Percentiles rank a stretch among this genome's conserved stretches.
phyloP scores from a whole-genome alignment of 2,888 invertebrate genomes.

The Nipponacmea schrenckii region DNA sequence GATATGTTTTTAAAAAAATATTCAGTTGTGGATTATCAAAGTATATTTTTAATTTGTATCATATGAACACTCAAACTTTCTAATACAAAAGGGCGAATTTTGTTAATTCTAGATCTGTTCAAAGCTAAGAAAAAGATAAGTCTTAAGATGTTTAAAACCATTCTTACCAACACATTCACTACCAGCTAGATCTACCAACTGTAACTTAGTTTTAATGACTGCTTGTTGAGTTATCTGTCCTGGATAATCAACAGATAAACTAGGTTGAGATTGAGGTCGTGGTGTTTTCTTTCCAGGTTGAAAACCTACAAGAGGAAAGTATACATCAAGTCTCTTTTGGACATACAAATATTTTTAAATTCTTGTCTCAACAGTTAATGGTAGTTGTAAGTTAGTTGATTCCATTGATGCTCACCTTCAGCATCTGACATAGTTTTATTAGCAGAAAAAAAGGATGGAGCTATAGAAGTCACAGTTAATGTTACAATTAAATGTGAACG shows the following conservation, averaged over 20 bases:
- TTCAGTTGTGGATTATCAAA: too few relatives aligned
- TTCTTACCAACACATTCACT: constrained; percentile 64
- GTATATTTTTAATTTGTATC: too few relatives aligned
- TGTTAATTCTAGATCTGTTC: too few relatives aligned
- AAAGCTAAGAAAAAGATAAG: too few relatives aligned
- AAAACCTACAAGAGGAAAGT: not conserved
- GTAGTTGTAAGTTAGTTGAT: too few relatives aligned
- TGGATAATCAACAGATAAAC: constrained; percentile 25
- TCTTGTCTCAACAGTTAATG: too few relatives aligned
- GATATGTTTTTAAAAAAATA: too few relatives aligned
- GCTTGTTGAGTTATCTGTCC: constrained; percentile 28
- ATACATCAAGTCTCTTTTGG: not conserved
- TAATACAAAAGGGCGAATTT: too few relatives aligned
- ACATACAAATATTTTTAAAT: too few relatives aligned
- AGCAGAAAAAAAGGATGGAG: constrained; percentile 50
- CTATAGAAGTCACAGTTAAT: constrained; percentile 52
- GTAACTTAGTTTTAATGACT: constrained; percentile 56
- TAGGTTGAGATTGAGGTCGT: constrained; percentile 25
- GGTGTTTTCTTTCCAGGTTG: not conserved
- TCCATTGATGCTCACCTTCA: too few relatives aligned
- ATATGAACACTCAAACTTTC: too few relatives aligned
- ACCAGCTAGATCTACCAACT: constrained; percentile 61
- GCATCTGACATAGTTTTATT: constrained; percentile 16
- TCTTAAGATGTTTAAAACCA: too few relatives aligned
- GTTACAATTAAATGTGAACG: constrained; percentile 61